Base-by-base conservation (phyloP, 2,113 vertebrate species). In the Urocitellus parryii region DNA sequence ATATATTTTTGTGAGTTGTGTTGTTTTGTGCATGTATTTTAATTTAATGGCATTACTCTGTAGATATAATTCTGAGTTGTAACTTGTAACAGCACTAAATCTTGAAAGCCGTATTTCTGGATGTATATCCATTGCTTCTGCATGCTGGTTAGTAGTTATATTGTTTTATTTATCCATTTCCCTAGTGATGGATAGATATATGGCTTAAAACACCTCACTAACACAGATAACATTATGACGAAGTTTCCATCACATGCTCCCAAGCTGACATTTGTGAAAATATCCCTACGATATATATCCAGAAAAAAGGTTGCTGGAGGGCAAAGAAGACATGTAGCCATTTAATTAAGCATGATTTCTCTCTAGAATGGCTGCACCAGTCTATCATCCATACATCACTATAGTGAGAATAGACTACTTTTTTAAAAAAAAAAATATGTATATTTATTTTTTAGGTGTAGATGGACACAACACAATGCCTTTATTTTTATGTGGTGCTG, bases 41-140 rank as follows among this genome's bases (percentile, higher is more conserved):
- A 73, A 56, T 67, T 74, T 86, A 81, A 82, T 39, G 24, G 4
- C 56, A 90, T 90, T 83, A 34, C 53, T 85, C 70, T 83, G 8
- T 37, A 79, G 34, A 63, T 51, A 29, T 2, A 48, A 82, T 79
- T 92, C 37, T 94, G 53, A 95, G 34, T 67, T 51, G 61, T 37
- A 92, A 32, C 82, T 78, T 88, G 65, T 53, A 95, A 48, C 22
- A 90, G 27, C 10, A 56, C 3, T 37, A 68, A 14, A n/a, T 65
- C 84, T 90, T 94, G 72, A 90, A 95, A 88, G 39, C 27, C 32
- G 63, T 61, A 74, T 79, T 79, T 90, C 12, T 61, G 14, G 76
- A 18, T n/a, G 61, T 18, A 80, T 7, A 83, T 25, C 18, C 24
- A 20, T 45, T 88, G n/a, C 5, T 70, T 83, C 12, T 61, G 37